Conservation (phyloP, 1,140 invertebrate genomes). For the Drosophila repleta region DNA sequence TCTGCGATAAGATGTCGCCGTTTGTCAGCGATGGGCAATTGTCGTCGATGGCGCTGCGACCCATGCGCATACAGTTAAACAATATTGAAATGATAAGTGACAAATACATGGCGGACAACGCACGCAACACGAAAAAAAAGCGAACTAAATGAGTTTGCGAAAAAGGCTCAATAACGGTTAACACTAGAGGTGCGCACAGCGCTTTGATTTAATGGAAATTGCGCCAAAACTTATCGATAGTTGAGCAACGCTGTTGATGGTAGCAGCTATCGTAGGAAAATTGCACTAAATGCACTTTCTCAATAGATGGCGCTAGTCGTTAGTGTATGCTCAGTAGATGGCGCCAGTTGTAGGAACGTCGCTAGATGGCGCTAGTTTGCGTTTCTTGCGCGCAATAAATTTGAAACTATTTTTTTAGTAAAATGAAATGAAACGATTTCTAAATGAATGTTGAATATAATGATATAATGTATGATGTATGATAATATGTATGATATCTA, state of each 20-base stretch:
- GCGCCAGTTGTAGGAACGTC: not conserved
- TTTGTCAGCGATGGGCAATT: conserved; percentile 86
- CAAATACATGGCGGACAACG: conserved; percentile 36
- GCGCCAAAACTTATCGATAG: conserved; percentile 6
- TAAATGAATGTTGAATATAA: too few species aligned
- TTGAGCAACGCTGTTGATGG: not conserved
- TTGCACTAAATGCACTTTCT: not conserved
- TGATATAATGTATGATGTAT: too few species aligned
- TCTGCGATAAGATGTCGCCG: conserved; percentile 87
- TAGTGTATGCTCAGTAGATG: not conserved
- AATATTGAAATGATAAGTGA: conserved; percentile 49
- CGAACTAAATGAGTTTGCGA: conserved; percentile 1
- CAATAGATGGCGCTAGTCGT: not conserved
- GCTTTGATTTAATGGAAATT: not conserved
- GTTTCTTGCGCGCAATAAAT: too few species aligned
- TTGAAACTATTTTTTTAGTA: too few species aligned
- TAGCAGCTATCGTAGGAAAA: not conserved
- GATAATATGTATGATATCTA: too few species aligned
- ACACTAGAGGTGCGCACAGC: not conserved
- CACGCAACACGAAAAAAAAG: not conserved
- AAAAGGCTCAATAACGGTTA: conserved; percentile 11
- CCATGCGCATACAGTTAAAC: conserved; percentile 40
- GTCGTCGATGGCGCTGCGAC: conserved; percentile 10
- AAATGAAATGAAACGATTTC: too few species aligned
- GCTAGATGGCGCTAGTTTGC: not conserved